Evolutionary conservation across 2,888 invertebrate species (phyloP), one percentile per base, ranked within the genome.

Genomic region (Coleophora flavipennella): DNA sequence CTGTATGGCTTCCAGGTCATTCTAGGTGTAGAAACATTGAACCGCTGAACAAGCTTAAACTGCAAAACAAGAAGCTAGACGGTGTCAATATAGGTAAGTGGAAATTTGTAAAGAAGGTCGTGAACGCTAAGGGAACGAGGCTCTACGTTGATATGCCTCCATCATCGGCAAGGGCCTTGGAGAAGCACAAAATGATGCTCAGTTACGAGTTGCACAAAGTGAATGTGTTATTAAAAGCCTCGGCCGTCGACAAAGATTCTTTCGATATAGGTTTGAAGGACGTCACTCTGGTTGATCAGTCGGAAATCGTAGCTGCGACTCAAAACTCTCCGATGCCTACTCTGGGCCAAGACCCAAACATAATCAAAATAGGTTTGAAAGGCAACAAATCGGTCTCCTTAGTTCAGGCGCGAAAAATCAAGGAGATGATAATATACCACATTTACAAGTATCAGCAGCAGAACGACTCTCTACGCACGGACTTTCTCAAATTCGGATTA

Each of bases 121-220:
- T 76, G 2, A 76, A 62, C 0, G 38, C 38, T 0, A 78, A 74
- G 37, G 83, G 83, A 1, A 81, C 74, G 7, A 55, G 81, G 10
- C 40, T 84, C 3, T 84, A 81, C 44, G 75, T 81, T 0, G 83
- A 84, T 35, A 77, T 84, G 65, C 80, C 79, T 1, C 76, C 79
- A 9, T 67, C 78, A 0, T 65, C 75, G 1, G 76, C 79, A 1
- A 69, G 74, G 9, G 70, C 70, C 1, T 56, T 84, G 2, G 77
- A 77, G 39, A 57, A 54, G 10, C 54, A 67, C 43, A 72, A 74
- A 33, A 75, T 79, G 74, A 49, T 59, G 50, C 55, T 84, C 14
- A 80, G 79, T 48, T 84, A 78, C 48, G 83, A 83, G 46, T 51
- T 83, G 35, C 74, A 78, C 41, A 77, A 81, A 50, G 83, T 84